Evolutionary conservation across 2,113 vertebrate genomes (phyloP), one percentile per base, ranked within the genome.

Genomic region (Heteronetta atricapilla): DNA sequence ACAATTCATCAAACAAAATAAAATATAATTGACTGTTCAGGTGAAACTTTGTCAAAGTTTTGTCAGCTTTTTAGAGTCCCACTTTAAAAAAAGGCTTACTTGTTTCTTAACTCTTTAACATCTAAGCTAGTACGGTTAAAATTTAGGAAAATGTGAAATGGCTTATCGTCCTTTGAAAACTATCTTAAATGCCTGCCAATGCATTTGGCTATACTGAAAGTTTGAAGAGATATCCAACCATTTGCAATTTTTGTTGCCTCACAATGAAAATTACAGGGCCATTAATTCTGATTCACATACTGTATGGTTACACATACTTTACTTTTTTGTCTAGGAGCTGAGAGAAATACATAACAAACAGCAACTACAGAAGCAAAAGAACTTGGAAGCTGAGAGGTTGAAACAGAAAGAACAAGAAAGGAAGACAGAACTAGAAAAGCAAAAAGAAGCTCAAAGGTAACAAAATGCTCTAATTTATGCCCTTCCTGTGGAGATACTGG

Each of bases 281-380:
- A 2, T 33, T 85, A 56, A 17, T 67, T 85, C 44, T 60, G 40
- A 63, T 64, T 73, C 73, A 16, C 29, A n/a, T 62, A 36, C 29
- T 48, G 17, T 52, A 14, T 34, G 10, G 52, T 95, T 69, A 92
- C 40, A 68, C 20, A 16, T 34, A 4, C 70, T 88, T 95, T 86
- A 26, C 52, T 86, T 42, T 85, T 93, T 69, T 94, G 94, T 97
- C 50, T 97, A 99, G 99, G 99, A 99, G 89, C 98, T 99, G 94
- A 98, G 99, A 95, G 99, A 99, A 97, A 99, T 99, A 94, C 99
- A 99, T 92, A 98, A 95, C 95, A 99, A 98, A 64, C 99, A 99
- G 95, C 99, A 99, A 86, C 97, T 99, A 56, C 98, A 99, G 96
- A 99, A 98, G 88, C 99, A 99, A 88, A 99, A 98, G 89, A 98